These are phyloP conservation scores for Etia nguti DNA, from an alignment of 2,113 vertebrate genomes.

Conservation along the genomic window DNA sequence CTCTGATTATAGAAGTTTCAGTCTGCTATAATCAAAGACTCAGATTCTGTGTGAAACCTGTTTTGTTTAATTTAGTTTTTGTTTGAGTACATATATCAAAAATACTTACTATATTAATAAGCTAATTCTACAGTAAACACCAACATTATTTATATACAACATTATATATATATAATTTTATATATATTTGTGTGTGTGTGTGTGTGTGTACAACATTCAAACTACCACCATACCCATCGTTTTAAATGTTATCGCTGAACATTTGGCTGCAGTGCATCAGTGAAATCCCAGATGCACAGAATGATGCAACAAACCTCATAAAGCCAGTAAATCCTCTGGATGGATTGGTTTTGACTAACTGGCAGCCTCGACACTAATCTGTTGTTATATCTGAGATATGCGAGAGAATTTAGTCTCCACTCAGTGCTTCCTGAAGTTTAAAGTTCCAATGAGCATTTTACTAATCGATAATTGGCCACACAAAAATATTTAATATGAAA, in stretches of 20 bases:
- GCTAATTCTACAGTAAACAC: neutral
- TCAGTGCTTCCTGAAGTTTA: neutral
- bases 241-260: fast-evolving
- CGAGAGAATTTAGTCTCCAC: neutral
- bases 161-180: neutral
- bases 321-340: slow-evolving; percentile 23
- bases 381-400: slow-evolving; percentile 11
- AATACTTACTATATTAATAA: neutral
- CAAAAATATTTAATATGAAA: fast-evolving
- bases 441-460: neutral
- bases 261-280: neutral
- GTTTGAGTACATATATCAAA: neutral
- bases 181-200: too few relatives aligned
- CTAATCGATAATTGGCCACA: neutral
- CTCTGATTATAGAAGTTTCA: neutral
- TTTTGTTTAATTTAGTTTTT: neutral
- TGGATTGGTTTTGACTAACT: slow-evolving; percentile 33
- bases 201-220: neutral
- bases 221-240: fast-evolving
- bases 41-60: neutral
- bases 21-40: neutral
- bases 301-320: slow-evolving; percentile 13
- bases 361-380: slow-evolving; percentile 31
- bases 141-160: too few relatives aligned
- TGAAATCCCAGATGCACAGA: neutral